Conservation (phyloP, 2,888 invertebrate genomes). For the Limnephilus marmoratus region DNA sequence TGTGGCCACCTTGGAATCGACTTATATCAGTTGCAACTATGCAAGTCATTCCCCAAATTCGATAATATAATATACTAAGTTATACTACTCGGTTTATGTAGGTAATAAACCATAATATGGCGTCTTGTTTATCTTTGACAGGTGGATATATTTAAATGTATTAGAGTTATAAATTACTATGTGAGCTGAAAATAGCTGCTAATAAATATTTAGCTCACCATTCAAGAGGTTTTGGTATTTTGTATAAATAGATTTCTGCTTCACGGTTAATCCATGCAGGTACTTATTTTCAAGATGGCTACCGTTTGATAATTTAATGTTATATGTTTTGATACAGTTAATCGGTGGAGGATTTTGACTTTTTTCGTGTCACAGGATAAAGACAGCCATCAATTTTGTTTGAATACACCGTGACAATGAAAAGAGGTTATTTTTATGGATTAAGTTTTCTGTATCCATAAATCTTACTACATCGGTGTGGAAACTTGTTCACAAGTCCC, state of each 20-base stretch:
- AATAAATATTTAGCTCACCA: background rate
- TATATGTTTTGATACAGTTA: no score
- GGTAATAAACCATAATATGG: background rate
- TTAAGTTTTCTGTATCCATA: background rate
- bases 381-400: background rate
- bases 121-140: background rate
- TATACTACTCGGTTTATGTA: background rate
- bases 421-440: background rate
- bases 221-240: background rate
- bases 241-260: background rate
- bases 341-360: background rate
- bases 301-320: no score
- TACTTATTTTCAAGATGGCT: background rate
- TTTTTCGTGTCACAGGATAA: background rate
- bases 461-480: constrained; percentile 73
- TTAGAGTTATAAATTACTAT: background rate
- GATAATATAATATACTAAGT: background rate
- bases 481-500: constrained; percentile 75
- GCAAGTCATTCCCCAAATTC: background rate
- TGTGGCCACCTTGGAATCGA: background rate
- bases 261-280: background rate
- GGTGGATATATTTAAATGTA: background rate
- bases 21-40: background rate
- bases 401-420: background rate
- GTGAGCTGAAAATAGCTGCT: background rate